Percentiles rank a stretch among this genome's conserved stretches.
Conservation (phyloP, 2,113 vertebrate genomes). For the Acinonyx jubatus region DNA sequence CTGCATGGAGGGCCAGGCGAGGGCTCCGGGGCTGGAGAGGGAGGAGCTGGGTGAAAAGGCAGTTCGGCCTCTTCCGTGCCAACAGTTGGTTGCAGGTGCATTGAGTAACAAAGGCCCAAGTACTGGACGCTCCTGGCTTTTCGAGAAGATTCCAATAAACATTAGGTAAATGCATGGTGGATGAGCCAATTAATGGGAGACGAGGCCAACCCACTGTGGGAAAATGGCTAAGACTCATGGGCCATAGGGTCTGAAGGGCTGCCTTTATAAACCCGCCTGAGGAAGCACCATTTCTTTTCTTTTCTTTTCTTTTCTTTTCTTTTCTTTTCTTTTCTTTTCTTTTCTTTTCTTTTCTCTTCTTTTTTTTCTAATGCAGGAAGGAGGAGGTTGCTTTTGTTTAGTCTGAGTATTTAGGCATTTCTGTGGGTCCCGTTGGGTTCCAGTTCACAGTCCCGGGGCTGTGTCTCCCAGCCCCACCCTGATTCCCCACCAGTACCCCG, state of each 20-base stretch:
- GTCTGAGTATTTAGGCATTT: background rate
- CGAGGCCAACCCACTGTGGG: background rate
- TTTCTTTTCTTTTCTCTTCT: background rate
- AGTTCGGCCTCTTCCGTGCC: background rate
- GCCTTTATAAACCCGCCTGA: background rate
- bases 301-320: background rate
- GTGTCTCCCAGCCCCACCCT: background rate
- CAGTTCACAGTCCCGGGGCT: background rate
- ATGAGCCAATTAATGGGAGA: background rate
- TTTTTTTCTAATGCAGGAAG: background rate
- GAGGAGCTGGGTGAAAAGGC: background rate
- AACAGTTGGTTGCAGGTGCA: background rate
- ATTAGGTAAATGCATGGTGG: background rate
- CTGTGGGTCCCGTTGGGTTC: background rate
- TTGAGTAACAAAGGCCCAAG: background rate
- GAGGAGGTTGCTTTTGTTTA: background rate
- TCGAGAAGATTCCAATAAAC: background rate
- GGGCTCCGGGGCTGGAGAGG: background rate
- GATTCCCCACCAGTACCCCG: background rate
- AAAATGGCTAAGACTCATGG: background rate
- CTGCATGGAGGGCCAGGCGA: accelerated
- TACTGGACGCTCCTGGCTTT: background rate
- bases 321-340: background rate
- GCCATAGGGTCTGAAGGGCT: background rate
- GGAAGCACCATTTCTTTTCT: background rate